A percentile compares a stretch with the other conserved stretches of the same genome.
These are phyloP conservation scores for Paedocypris micromegethes DNA, from an alignment of 2,797 vertebrate species.

Conservation along the genomic window DNA sequence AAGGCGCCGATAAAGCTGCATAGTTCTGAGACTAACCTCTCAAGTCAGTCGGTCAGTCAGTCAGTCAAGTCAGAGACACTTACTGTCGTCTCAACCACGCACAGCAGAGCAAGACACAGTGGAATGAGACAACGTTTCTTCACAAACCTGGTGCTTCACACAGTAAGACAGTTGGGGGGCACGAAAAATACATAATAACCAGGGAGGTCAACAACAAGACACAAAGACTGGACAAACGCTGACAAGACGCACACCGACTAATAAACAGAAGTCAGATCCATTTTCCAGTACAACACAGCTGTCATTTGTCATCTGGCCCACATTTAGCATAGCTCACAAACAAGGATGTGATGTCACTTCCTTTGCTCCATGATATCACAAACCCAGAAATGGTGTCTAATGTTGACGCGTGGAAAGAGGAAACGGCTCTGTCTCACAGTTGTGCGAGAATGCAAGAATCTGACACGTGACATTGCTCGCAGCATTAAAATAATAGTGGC, in stretches of 20 bases:
- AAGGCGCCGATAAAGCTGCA: constrained; percentile 33
- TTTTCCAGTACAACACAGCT: constrained; percentile 57
- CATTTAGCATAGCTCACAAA: constrained; percentile 58
- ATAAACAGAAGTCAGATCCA: constrained; percentile 47
- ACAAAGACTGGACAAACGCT: too few relatives aligned
- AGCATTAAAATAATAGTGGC: constrained; percentile 60
- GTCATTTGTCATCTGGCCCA: constrained; percentile 58
- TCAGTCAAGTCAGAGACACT: too few relatives aligned
- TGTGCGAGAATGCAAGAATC: constrained; percentile 47
- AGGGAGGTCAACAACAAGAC: too few relatives aligned
- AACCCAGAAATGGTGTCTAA: constrained; percentile 54
- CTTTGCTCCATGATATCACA: constrained; percentile 72
- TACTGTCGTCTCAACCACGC: too few relatives aligned
- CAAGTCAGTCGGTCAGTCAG: too few relatives aligned
- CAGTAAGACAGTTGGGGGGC: too few relatives aligned
- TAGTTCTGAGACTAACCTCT: constrained; percentile 49
- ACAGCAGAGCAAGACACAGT: too few relatives aligned
- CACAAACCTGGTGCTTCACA: too few relatives aligned
- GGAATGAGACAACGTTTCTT: too few relatives aligned
- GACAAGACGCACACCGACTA: too few relatives aligned
- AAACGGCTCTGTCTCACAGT: constrained; percentile 59
- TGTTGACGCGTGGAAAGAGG: constrained; percentile 71
- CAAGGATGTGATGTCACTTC: constrained; percentile 77
- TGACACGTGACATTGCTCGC: constrained; percentile 61
- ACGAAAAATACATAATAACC: too few relatives aligned